Evolutionary conservation across 1,140 invertebrate species (phyloP).

Genomic region (Drosophila rufa): DNA sequence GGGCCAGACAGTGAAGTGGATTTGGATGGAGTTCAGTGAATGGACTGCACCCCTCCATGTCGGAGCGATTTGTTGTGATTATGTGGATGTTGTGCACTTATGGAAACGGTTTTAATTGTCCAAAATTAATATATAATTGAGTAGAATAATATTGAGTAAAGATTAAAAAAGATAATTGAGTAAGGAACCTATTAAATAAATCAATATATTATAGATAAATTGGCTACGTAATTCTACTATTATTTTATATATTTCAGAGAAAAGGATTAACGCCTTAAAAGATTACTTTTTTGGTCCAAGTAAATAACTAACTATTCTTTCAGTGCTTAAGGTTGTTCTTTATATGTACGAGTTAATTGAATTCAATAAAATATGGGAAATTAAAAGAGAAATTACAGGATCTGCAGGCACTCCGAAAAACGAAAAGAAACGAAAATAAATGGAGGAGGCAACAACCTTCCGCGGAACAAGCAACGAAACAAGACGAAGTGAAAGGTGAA

Average conservation of each 20-base stretch:
- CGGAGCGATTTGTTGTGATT: constrained; percentile 40
- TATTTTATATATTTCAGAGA: neutral
- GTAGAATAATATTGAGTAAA: neutral
- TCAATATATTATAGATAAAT: neutral
- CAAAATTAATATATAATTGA: neutral
- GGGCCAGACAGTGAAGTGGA: constrained; percentile 30
- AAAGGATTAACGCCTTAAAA: neutral
- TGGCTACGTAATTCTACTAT: neutral
- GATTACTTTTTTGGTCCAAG: too few species aligned
- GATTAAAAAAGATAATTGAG: neutral
- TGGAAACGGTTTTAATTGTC: neutral
- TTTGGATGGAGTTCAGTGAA: constrained; percentile 32
- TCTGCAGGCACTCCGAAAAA: neutral
- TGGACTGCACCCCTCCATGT: constrained; percentile 14
- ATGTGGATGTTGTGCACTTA: constrained; percentile 10
- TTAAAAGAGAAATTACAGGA: constrained; percentile 23
- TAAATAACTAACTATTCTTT: neutral
- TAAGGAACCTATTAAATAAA: neutral
- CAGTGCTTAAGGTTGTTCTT: constrained; percentile 3
- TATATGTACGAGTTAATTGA: constrained; percentile 22
- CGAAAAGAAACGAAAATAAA: constrained; percentile 26
- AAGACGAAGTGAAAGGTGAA: constrained; percentile 20
- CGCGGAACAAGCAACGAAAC: constrained; percentile 10
- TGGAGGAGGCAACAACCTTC: constrained; percentile 21
- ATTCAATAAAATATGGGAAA: constrained; percentile 38